Evolutionary conservation across 2,888 invertebrate species (phyloP).

Genomic region (Schizaphis graminum): DNA sequence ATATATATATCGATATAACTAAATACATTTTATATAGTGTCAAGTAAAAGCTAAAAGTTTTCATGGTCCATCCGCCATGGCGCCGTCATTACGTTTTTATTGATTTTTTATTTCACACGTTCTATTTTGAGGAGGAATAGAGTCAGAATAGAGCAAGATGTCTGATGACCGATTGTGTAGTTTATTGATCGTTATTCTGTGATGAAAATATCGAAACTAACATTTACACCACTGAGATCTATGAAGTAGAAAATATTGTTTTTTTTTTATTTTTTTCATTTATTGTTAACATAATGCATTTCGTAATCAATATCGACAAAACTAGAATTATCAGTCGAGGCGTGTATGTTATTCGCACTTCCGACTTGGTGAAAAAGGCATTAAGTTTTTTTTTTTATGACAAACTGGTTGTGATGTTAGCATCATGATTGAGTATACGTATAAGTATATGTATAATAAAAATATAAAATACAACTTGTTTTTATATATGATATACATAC

Average conservation of each 20-base stretch:
- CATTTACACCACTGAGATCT: not conserved
- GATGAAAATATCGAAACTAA: not conserved
- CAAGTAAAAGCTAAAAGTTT: not conserved
- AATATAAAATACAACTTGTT: not conserved
- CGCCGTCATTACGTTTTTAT: not conserved
- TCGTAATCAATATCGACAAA: not conserved
- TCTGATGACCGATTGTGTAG: not conserved
- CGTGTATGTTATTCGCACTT: not conserved
- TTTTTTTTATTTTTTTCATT: not conserved
- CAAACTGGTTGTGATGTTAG: not conserved
- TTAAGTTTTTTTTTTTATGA: not conserved
- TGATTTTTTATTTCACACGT: slow-evolving; percentile 10
- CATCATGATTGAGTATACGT: not conserved
- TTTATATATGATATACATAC: not conserved
- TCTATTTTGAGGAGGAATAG: not conserved
- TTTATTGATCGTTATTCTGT: not conserved
- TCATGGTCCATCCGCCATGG: not conserved
- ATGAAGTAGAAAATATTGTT: not conserved
- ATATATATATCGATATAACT: not conserved
- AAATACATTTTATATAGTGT: not conserved
- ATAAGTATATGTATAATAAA: not conserved
- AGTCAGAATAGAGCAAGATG: not conserved
- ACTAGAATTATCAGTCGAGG: not conserved
- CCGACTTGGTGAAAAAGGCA: not conserved
- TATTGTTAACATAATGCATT: not conserved